Evolutionary conservation across 1,140 invertebrate genomes (phyloP).

Genomic region (Ceratoteleas bidentatus): DNA sequence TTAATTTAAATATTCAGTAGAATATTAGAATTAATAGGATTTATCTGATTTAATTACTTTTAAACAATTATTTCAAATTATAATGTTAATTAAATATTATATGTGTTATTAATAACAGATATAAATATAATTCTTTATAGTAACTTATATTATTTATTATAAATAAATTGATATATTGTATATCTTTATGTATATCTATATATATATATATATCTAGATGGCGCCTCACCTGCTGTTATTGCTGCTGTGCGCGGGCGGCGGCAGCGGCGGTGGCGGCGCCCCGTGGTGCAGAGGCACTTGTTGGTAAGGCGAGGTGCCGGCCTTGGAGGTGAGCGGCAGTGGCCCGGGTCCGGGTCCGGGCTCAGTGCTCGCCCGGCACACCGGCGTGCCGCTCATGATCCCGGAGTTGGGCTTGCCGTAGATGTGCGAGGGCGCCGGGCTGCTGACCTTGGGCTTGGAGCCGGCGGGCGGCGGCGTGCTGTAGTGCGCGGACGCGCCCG

Average conservation of each 20-base stretch:
- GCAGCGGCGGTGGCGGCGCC: constrained; percentile 78
- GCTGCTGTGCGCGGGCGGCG: constrained; percentile 83
- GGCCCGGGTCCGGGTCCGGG: constrained; percentile 76
- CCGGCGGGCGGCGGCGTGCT: constrained; percentile 72
- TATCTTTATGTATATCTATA: too few relatives aligned
- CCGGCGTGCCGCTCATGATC: constrained; percentile 84
- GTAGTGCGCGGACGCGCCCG: constrained; percentile 66
- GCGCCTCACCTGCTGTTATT: constrained; percentile 77
- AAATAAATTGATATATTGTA: too few relatives aligned
- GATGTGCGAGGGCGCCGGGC: constrained; percentile 89
- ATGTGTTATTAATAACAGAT: too few relatives aligned
- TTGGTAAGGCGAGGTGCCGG: constrained; percentile 86
- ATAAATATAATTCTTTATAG: too few relatives aligned
- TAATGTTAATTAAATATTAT: too few relatives aligned
- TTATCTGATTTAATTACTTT: too few relatives aligned
- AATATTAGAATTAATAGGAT: too few relatives aligned
- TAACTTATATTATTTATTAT: too few relatives aligned
- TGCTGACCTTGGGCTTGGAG: constrained; percentile 88
- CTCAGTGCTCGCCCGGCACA: constrained; percentile 80
- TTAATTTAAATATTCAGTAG: too few relatives aligned
- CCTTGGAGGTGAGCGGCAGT: constrained; percentile 86
- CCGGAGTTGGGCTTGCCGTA: constrained; percentile 87
- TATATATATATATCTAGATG: too few relatives aligned
- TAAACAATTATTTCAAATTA: too few relatives aligned
- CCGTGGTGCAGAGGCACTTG: constrained; percentile 83